These are phyloP conservation scores for Perca fluviatilis DNA, from an alignment of 2,113 vertebrate species.

Conservation along the genomic window DNA sequence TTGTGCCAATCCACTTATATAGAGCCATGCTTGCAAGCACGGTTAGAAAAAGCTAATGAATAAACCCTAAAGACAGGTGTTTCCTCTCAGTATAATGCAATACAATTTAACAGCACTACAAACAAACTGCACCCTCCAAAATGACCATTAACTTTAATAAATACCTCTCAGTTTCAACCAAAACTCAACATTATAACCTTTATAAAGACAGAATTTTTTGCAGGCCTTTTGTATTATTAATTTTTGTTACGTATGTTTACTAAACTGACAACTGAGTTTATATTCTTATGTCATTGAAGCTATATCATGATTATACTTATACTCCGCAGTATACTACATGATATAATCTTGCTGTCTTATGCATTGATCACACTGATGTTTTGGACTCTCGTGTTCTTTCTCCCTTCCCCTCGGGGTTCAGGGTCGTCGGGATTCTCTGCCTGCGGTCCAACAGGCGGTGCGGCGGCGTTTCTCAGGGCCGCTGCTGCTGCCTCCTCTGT, in stretches of 20 bases:
- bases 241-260: neutral
- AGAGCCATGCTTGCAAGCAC: too few species aligned
- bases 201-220: neutral
- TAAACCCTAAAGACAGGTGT: neutral
- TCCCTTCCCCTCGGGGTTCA: conserved; percentile 29
- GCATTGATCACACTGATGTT: neutral
- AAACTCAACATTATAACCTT: neutral
- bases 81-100: neutral
- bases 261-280: neutral
- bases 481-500: conserved; percentile 83
- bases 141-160: neutral
- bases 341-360: neutral
- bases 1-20: neutral
- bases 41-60: too few species aligned
- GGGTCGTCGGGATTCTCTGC: conserved; percentile 67
- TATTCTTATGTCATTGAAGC: neutral
- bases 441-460: conserved; percentile 68
- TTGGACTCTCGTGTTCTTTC: neutral
- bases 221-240: neutral
- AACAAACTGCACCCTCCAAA: neutral
- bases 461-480: conserved; percentile 87
- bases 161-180: neutral
- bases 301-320: neutral
- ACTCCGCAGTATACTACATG: too few species aligned
- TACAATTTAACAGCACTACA: neutral